These are phyloP conservation scores for Procavia capensis DNA, from an alignment of 2,113 vertebrate genomes.

Conservation along the genomic window DNA sequence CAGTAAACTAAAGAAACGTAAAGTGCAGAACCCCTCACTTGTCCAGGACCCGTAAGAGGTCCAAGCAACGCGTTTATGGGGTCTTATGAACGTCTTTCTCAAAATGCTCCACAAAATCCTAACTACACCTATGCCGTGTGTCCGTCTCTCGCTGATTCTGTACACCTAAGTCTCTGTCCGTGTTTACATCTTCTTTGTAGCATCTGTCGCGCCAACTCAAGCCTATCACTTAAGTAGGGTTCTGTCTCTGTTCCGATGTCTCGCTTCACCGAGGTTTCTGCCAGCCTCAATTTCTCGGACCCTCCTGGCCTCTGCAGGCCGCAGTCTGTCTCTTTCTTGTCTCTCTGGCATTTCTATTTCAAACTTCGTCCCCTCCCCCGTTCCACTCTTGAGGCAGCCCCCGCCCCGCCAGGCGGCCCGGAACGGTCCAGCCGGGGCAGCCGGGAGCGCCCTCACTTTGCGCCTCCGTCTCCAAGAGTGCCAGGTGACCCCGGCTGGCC, in stretches of 20 bases:
- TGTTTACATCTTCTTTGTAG: not conserved
- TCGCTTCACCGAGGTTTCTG: not conserved
- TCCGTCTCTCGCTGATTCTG: not conserved
- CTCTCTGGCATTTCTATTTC: constrained; percentile 21
- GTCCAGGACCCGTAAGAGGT: not conserved
- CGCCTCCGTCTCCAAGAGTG: not conserved
- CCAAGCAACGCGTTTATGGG: not conserved
- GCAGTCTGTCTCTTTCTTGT: not conserved
- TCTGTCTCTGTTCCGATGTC: not conserved
- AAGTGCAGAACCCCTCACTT: not conserved
- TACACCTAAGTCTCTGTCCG: not conserved
- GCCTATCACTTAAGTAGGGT: not conserved
- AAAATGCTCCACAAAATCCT: not conserved
- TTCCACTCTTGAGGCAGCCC: not conserved
- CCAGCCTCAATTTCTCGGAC: constrained; percentile 49
- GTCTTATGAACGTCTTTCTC: not conserved
- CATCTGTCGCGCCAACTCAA: not conserved
- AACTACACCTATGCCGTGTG: not conserved
- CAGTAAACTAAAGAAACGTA: not conserved
- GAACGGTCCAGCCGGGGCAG: not conserved
- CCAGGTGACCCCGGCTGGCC: no score
- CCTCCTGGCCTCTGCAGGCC: not conserved
- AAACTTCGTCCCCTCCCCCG: constrained; percentile 61
- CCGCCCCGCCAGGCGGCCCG: not conserved
- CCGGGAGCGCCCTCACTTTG: not conserved